These are phyloP conservation scores for Drosophila lowei DNA, from an alignment of 1,140 invertebrate species.

Conservation along the genomic window DNA sequence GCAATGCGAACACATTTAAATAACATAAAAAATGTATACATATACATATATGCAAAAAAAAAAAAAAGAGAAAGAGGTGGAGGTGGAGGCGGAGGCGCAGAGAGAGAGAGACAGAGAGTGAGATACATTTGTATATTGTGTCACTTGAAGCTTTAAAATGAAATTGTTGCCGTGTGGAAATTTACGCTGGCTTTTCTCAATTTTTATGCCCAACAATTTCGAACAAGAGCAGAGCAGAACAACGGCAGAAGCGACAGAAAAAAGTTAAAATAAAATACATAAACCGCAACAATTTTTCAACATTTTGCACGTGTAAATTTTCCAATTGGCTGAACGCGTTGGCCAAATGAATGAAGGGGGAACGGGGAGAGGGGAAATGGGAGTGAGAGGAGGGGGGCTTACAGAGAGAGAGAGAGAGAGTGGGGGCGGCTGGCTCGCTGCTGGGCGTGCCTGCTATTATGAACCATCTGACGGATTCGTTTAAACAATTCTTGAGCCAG, in stretches of 20 bases:
- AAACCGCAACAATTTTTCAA: slow-evolving; percentile 83
- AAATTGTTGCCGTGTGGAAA: slow-evolving; percentile 70
- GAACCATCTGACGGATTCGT: slow-evolving; percentile 48
- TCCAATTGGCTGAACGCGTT: slow-evolving; percentile 77
- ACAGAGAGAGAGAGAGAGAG: slow-evolving; percentile 8
- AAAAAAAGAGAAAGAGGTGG: too few species aligned
- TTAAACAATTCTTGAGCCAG: slow-evolving; percentile 32
- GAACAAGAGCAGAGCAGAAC: slow-evolving; percentile 34
- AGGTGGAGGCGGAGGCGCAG: too few species aligned
- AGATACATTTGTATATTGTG: slow-evolving; percentile 19
- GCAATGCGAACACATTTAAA: slow-evolving; percentile 70
- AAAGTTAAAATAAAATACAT: slow-evolving; percentile 57
- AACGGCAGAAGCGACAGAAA: slow-evolving; percentile 6
- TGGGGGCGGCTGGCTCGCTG: slow-evolving; percentile 22
- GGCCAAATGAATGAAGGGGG: slow-evolving; percentile 49
- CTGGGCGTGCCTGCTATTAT: slow-evolving; percentile 39
- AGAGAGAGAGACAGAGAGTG: too few species aligned
- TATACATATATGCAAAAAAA: not conserved
- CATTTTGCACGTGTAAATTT: slow-evolving; percentile 83
- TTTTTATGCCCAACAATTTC: slow-evolving; percentile 72
- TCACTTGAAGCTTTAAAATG: slow-evolving; percentile 71
- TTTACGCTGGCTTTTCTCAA: slow-evolving; percentile 68
- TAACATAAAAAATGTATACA: slow-evolving; percentile 67
- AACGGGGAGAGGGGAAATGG: not conserved
- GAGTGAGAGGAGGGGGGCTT: not conserved